These are phyloP conservation scores for Sciaenops ocellatus DNA, from an alignment of 2,797 vertebrate genomes.

Conservation along the genomic window DNA sequence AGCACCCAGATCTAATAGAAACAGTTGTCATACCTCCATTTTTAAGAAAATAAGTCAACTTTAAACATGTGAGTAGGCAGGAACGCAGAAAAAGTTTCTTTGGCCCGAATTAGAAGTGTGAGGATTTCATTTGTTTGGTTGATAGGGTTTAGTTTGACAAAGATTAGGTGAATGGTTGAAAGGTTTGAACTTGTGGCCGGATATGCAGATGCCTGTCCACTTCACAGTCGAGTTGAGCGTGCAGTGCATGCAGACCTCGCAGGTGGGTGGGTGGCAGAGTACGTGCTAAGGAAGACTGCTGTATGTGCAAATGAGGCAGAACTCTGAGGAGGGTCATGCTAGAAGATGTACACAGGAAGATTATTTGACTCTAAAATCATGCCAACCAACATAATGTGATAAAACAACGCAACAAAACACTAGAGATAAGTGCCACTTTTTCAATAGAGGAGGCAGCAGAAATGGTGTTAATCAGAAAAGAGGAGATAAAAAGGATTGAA, in stretches of 20 bases:
- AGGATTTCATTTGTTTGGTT: constrained; percentile 48
- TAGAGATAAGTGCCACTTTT: constrained; percentile 99
- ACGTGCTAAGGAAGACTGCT: constrained; percentile 82
- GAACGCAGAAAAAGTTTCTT: constrained; percentile 55
- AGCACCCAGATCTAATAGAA: constrained; percentile 76
- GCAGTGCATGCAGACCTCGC: constrained; percentile 89
- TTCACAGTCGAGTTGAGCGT: constrained; percentile 87
- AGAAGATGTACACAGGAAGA: constrained; percentile 99
- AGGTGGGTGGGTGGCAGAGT: constrained; percentile 80
- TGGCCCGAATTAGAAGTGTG: constrained; percentile 51
- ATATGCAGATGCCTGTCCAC: constrained; percentile 86
- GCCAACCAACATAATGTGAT: constrained; percentile 99
- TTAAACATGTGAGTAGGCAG: constrained; percentile 84
- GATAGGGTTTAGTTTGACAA: constrained; percentile 32
- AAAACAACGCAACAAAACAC: constrained; percentile 97
- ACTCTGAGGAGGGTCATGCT: constrained; percentile 99
- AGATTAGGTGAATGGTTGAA: constrained; percentile 56
- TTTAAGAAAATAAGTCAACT: constrained; percentile 73
- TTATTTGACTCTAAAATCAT: constrained; percentile 99
- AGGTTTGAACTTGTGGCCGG: constrained; percentile 62
- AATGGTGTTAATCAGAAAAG: constrained; percentile 84
- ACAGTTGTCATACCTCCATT: constrained; percentile 56
- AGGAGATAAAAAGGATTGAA: constrained; percentile 76
- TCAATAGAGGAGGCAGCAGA: constrained; percentile 82
- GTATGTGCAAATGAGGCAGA: constrained; percentile 93